A percentile compares a stretch with the other conserved stretches of the same genome.
Evolutionary conservation across 2,113 vertebrate species (phyloP).

Genomic region (Zosterops lateralis): DNA sequence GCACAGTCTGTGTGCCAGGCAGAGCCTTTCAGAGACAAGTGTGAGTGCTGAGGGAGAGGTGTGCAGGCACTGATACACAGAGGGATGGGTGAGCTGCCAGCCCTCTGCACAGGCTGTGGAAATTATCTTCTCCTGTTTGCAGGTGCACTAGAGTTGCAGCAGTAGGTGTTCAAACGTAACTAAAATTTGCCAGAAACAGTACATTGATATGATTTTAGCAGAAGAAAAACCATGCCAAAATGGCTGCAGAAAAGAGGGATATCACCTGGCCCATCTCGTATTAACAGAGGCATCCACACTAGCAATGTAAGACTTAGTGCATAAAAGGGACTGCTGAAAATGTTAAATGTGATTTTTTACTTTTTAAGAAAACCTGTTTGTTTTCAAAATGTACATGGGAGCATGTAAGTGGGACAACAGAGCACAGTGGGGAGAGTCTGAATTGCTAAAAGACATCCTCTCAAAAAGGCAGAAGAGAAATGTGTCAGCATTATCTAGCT

Average conservation of each 20-base stretch:
- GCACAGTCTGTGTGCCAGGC: fast-evolving
- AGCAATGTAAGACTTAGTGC: background rate
- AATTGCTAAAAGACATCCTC: fast-evolving
- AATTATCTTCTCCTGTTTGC: background rate
- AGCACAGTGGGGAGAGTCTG: background rate
- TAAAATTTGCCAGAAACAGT: background rate
- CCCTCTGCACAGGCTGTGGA: background rate
- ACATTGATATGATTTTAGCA: background rate
- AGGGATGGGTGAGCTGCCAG: background rate
- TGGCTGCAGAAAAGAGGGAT: background rate
- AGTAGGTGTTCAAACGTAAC: background rate
- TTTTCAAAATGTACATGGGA: background rate
- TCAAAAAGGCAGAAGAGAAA: background rate
- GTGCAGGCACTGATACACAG: background rate
- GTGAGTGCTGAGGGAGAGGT: background rate
- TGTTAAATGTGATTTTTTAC: background rate
- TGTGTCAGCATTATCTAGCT: background rate
- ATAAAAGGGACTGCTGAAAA: background rate
- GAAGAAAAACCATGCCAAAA: background rate
- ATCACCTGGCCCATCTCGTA: background rate
- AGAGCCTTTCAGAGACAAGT: background rate
- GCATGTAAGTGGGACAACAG: background rate
- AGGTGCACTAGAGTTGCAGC: background rate
- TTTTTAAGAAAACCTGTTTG: background rate
- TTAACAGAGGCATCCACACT: background rate